A percentile compares a stretch with the other conserved stretches of the same genome.
Evolutionary conservation across 2,888 invertebrate species (phyloP).

Genomic region (Agonopterix heracliana): DNA sequence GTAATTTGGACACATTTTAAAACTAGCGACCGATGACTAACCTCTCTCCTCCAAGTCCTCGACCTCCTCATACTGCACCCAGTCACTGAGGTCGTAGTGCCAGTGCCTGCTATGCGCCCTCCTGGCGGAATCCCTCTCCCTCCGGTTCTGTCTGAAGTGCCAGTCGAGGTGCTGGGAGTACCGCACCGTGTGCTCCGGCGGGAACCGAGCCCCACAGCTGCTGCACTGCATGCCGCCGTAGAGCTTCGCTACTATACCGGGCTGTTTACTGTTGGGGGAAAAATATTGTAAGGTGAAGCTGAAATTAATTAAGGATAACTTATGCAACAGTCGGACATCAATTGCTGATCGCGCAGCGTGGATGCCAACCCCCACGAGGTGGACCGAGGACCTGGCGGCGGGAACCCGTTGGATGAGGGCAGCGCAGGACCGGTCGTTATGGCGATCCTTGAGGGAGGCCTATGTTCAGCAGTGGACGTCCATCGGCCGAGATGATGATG

Average conservation of each 20-base stretch:
- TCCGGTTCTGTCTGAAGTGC: conserved; percentile 97
- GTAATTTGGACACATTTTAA: no score
- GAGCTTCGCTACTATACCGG: conserved; percentile 80
- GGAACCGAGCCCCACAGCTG: conserved; percentile 96
- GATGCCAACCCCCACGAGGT: no score
- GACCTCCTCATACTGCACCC: conserved; percentile 96
- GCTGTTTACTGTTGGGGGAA: conserved; percentile 77
- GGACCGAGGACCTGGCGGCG: no score
- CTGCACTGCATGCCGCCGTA: conserved; percentile 97
- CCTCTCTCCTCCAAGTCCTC: conserved; percentile 93
- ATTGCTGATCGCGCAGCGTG: no score
- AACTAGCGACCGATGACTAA: conserved; percentile 29
- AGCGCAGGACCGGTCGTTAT: no score
- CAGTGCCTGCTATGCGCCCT: conserved; percentile 90
- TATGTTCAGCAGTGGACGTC: no score
- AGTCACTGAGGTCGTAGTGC: conserved; percentile 93
- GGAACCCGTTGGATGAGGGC: no score
- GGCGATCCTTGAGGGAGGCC: no score
- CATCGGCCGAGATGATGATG: no score
- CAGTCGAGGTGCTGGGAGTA: conserved; percentile 98
- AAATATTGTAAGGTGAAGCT: not conserved
- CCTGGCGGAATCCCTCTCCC: conserved; percentile 89
- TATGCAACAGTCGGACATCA: no score
- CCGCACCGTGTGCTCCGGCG: conserved; percentile 90
- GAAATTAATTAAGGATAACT: no score